A percentile compares a stretch with the other conserved stretches of the same genome.
Evolutionary conservation across 2,797 vertebrate species (phyloP).

Genomic region (Scolopax bukidnonensis): DNA sequence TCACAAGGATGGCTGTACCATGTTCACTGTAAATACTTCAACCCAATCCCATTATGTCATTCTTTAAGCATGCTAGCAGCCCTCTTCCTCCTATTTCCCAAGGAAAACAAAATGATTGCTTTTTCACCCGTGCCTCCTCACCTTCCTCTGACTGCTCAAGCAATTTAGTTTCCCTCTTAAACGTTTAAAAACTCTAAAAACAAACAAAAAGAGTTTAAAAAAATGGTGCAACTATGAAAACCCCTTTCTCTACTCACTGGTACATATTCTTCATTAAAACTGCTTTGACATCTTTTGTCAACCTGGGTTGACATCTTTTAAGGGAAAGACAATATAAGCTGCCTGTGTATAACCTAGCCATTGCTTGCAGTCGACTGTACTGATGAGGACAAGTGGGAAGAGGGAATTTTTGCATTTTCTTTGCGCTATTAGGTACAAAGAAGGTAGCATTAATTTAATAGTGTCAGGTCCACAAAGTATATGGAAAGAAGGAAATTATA

Average conservation of each 20-base stretch:
- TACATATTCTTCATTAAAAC: background rate
- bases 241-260: background rate
- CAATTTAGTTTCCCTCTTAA: background rate
- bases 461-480: background rate
- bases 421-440: background rate
- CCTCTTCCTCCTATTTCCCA: background rate
- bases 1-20: background rate
- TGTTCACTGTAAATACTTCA: background rate
- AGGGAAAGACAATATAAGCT: background rate
- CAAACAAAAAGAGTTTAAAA: background rate
- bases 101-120: background rate
- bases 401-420: background rate
- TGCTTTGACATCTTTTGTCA: too few species aligned
- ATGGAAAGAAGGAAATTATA: background rate
- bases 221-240: too few species aligned
- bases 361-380: background rate
- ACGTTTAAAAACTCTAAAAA: background rate
- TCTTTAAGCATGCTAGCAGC: background rate
- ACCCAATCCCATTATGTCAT: background rate
- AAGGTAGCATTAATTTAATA: background rate
- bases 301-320: background rate
- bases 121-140: background rate
- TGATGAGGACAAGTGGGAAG: background rate
- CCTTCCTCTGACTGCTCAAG: background rate
- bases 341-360: background rate